These are phyloP conservation scores for Vulpes ferrilata DNA, from an alignment of 2,113 vertebrate species.

Conservation along the genomic window DNA sequence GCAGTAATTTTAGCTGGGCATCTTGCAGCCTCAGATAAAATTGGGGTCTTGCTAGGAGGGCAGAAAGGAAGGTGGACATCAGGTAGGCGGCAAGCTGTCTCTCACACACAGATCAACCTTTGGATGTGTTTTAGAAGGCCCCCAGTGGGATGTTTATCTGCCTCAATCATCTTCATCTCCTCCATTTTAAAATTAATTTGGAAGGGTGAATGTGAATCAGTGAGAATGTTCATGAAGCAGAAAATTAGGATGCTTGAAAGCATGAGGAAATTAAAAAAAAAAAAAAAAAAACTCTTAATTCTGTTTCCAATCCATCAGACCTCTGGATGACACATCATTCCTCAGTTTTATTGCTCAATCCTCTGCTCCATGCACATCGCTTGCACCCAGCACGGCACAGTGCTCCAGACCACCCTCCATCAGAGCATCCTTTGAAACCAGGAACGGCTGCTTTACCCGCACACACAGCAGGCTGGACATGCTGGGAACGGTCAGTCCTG, in stretches of 20 bases:
- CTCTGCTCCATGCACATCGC: too few species aligned
- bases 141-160: not conserved
- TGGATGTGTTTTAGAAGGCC: not conserved
- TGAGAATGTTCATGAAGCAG: not conserved
- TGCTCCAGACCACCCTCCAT: fast-evolving
- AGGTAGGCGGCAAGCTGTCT: not conserved
- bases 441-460: not conserved
- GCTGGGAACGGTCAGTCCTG: not conserved
- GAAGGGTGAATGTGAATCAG: not conserved
- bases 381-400: not conserved
- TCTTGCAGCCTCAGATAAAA: not conserved
- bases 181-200: not conserved
- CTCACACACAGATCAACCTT: not conserved
- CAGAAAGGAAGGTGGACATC: not conserved
- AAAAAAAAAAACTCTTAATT: not conserved
- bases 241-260: not conserved
- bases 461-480: fast-evolving
- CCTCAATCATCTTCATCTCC: not conserved
- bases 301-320: not conserved
- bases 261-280: not conserved
- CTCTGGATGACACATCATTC: not conserved
- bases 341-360: not conserved
- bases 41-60: not conserved
- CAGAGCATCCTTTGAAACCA: too few species aligned
- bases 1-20: not conserved